These are phyloP conservation scores for Osmoderma eremita DNA, from an alignment of 2,888 invertebrate genomes.

Conservation along the genomic window DNA sequence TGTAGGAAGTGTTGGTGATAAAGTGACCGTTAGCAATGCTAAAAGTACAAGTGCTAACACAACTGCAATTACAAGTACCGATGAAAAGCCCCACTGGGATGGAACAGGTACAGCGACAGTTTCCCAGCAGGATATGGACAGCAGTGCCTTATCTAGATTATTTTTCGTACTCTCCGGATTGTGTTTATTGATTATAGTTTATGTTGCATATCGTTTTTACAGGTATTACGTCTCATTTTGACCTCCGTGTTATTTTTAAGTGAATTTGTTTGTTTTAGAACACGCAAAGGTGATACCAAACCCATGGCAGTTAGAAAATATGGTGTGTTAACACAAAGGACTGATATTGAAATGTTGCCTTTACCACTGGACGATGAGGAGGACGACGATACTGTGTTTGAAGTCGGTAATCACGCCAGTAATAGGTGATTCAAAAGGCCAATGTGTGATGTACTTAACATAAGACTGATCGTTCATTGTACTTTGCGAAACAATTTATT, in stretches of 20 bases:
- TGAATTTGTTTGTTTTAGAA: constrained; percentile 46
- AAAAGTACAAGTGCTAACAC: neutral
- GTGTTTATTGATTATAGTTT: constrained; percentile 49
- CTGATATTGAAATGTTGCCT: constrained; percentile 62
- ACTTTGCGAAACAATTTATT: too few species aligned
- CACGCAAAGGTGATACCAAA: constrained; percentile 46
- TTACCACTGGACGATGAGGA: constrained; percentile 62
- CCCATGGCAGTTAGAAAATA: constrained; percentile 58
- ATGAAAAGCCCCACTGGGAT: constrained; percentile 22
- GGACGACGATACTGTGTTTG: constrained; percentile 62
- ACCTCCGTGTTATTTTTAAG: too few species aligned
- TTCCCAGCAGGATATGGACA: constrained; percentile 34
- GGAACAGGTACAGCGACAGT: too few species aligned
- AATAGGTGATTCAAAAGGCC: constrained; percentile 34
- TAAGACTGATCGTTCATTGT: constrained; percentile 38
- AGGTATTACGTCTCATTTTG: constrained; percentile 46
- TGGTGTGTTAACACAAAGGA: constrained; percentile 59
- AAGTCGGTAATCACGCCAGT: constrained; percentile 51
- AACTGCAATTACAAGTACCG: neutral
- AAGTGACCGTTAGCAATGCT: neutral
- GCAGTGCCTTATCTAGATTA: constrained; percentile 51
- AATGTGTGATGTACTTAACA: constrained; percentile 21
- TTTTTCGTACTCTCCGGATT: constrained; percentile 53
- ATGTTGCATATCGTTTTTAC: constrained; percentile 50
- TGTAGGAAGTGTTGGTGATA: too few species aligned